Evolutionary conservation across 2,888 invertebrate genomes (phyloP).

Genomic region (Buathra laborator): DNA sequence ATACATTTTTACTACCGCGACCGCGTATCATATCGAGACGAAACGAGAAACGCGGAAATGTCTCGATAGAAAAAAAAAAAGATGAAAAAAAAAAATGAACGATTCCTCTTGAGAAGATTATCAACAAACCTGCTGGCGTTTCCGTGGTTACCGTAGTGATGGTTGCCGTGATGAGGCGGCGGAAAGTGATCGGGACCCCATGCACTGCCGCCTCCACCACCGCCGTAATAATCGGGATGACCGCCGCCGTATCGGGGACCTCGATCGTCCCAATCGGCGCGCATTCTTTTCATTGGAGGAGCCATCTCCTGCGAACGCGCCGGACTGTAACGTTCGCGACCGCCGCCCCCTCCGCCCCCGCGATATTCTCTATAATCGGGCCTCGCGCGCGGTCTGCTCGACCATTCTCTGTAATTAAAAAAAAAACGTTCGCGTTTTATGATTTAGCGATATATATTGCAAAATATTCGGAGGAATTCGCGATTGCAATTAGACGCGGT

Average conservation of each 20-base stretch:
- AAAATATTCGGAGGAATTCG: not conserved
- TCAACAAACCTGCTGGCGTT: conserved; percentile 81
- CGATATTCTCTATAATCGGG: conserved; percentile 93
- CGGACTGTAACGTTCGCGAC: conserved; percentile 86
- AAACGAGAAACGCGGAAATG: not conserved
- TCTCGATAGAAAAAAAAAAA: conserved; percentile 12
- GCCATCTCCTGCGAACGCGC: conserved; percentile 92
- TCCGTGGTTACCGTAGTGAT: conserved; percentile 87
- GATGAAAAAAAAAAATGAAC: conserved; percentile 41
- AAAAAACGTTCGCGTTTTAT: not conserved
- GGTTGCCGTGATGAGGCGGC: conserved; percentile 87
- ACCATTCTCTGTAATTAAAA: conserved; percentile 83
- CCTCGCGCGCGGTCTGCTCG: conserved; percentile 89
- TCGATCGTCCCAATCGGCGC: conserved; percentile 90
- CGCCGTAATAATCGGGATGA: conserved; percentile 78
- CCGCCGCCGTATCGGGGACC: conserved; percentile 78
- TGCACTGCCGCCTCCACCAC: conserved; percentile 74
- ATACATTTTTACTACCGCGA: conserved; percentile 39
- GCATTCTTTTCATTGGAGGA: conserved; percentile 92
- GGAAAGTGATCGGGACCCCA: conserved; percentile 81
- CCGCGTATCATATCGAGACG: conserved; percentile 8
- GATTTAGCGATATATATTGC: not conserved
- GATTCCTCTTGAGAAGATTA: conserved; percentile 20
- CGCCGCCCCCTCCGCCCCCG: conserved; percentile 89
- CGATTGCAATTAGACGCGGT: not conserved